phyloP scores from a whole-genome alignment of 2,888 invertebrate genomes.

The Cistogaster globosa region DNA sequence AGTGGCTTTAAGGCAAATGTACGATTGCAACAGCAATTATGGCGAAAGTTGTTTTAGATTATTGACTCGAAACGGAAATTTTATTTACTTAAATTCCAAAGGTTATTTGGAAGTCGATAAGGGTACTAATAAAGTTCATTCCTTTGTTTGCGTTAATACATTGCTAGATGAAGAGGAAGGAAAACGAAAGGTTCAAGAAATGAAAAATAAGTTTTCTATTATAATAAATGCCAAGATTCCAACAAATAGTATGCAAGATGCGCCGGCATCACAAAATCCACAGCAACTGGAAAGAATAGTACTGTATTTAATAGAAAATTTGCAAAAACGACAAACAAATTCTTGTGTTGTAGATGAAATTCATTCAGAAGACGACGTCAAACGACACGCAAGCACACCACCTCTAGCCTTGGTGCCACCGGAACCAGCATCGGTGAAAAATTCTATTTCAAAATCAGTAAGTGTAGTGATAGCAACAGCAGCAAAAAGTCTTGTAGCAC shows the following conservation, averaged over 20 bases:
- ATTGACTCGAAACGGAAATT: conserved; percentile 90
- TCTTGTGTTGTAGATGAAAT: conserved; percentile 66
- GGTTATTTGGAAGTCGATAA: conserved; percentile 93
- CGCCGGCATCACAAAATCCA: conserved; percentile 87
- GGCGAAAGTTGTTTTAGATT: conserved; percentile 94
- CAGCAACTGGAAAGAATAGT: conserved; percentile 88
- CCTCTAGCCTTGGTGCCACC: conserved; percentile 82
- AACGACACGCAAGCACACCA: conserved; percentile 73
- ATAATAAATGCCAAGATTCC: conserved; percentile 85
- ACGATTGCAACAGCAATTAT: conserved; percentile 91
- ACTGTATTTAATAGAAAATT: conserved; percentile 86
- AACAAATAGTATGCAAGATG: conserved; percentile 79
- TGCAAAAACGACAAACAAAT: conserved; percentile 77
- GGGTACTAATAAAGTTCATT: conserved; percentile 89
- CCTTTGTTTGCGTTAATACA: conserved; percentile 94
- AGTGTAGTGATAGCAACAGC: conserved; percentile 81
- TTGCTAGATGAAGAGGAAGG: conserved; percentile 90
- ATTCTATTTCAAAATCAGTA: conserved; percentile 82
- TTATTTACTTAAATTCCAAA: conserved; percentile 92
- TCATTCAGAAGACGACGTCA: conserved; percentile 62
- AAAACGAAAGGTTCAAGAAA: conserved; percentile 88
- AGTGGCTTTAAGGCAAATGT: conserved; percentile 94
- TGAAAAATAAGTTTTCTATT: conserved; percentile 91
- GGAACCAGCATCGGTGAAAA: conserved; percentile 80
- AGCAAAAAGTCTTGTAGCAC: conserved; percentile 77